Evolutionary conservation across 2,113 vertebrate species (phyloP).

Genomic region (Gambusia holbrooki): DNA sequence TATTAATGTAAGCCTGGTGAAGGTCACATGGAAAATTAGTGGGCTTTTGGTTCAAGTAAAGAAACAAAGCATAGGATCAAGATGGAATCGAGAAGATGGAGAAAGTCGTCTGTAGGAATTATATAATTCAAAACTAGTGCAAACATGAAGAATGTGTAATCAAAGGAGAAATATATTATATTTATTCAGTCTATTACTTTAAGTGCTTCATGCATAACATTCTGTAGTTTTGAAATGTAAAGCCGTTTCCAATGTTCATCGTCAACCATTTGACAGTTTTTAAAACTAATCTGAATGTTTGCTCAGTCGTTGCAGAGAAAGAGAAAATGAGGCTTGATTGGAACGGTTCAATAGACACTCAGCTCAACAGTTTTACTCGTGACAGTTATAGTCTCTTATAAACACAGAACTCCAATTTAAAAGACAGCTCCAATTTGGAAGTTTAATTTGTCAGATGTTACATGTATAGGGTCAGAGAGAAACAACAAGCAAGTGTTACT

Average conservation of each 20-base stretch:
- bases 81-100: not conserved
- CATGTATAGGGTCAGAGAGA: constrained; percentile 31
- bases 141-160: too few species aligned
- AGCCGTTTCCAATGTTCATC: too few species aligned
- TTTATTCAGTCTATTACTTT: too few species aligned
- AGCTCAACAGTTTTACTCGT: constrained; percentile 5
- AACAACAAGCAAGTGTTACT: constrained; percentile 36
- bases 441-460: constrained; percentile 38
- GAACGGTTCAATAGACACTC: not conserved
- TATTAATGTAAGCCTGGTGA: constrained; percentile 36
- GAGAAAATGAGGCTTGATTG: not conserved
- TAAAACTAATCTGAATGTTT: not conserved
- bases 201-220: too few species aligned
- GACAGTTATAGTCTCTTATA: constrained; percentile 12
- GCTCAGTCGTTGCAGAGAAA: not conserved
- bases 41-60: constrained; percentile 9
- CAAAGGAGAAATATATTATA: too few species aligned
- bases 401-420: constrained; percentile 14
- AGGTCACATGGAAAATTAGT: constrained; percentile 36
- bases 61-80: not conserved
- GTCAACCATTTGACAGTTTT: too few species aligned
- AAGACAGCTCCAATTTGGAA: constrained; percentile 7
- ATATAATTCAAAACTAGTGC: not conserved
- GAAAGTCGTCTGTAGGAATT: not conserved
- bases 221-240: too few species aligned